Conservation (phyloP, 2,113 vertebrate species). For the Sorex araneus region DNA sequence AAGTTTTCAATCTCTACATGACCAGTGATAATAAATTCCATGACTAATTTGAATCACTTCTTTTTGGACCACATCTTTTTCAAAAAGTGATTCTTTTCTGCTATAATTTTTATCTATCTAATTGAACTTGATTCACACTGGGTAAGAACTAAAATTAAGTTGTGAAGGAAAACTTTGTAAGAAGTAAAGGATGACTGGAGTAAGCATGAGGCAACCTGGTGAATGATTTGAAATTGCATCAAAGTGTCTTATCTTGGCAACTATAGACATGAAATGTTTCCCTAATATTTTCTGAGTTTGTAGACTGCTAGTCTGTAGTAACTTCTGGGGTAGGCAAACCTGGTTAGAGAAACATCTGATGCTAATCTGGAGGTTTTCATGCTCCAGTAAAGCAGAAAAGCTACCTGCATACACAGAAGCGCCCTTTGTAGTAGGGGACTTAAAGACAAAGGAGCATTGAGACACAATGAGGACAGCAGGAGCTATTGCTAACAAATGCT, state of each 20-base stretch:
- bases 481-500: background rate
- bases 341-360: slow-evolving; percentile 67
- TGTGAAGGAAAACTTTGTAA: slow-evolving; percentile 35
- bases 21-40: background rate
- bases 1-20: slow-evolving; percentile 40
- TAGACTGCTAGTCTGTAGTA: slow-evolving; percentile 46
- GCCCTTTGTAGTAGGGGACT: slow-evolving; percentile 25
- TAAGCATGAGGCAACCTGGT: slow-evolving; percentile 5
- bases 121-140: slow-evolving; percentile 10
- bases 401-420: slow-evolving; percentile 60
- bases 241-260: slow-evolving; percentile 54
- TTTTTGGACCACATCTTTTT: slow-evolving; percentile 11
- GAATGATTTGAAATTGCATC: slow-evolving; percentile 15
- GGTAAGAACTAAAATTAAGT: slow-evolving; percentile 31
- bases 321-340: slow-evolving; percentile 56
- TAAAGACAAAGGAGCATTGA: slow-evolving; percentile 53
- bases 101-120: slow-evolving; percentile 6
- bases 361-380: slow-evolving; percentile 58
- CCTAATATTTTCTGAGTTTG: slow-evolving; percentile 33
- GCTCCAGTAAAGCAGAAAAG: slow-evolving; percentile 41
- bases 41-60: slow-evolving; percentile 38
- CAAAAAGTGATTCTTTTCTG: slow-evolving; percentile 32
- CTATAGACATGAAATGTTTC: slow-evolving; percentile 15
- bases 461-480: background rate
- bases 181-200: slow-evolving; percentile 60